Evolutionary conservation across 2,113 vertebrate genomes (phyloP).

Genomic region (Hirundichthys speculiger): DNA sequence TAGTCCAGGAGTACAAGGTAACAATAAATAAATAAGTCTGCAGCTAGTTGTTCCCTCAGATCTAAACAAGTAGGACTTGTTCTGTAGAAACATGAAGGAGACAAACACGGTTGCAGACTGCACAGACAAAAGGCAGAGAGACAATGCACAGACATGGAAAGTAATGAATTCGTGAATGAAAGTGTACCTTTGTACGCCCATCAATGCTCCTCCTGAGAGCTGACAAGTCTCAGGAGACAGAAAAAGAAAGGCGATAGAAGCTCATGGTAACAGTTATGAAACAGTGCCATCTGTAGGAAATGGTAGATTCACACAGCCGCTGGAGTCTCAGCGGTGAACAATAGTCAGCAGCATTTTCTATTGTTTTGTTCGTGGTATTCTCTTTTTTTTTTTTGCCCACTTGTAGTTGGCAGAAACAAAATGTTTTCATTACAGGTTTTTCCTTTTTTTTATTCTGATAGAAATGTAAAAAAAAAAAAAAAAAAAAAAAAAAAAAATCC

Average conservation of each 20-base stretch:
- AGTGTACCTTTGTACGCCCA: conserved; percentile 49
- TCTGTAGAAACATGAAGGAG: conserved; percentile 44
- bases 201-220: conserved; percentile 13
- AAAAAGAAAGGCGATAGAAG: neutral
- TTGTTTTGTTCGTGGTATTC: neutral
- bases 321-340: neutral
- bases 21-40: conserved; percentile 19
- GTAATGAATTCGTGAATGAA: conserved; percentile 51
- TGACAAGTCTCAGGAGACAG: conserved; percentile 13
- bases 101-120: conserved; percentile 44
- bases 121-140: conserved; percentile 34
- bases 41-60: conserved; percentile 3
- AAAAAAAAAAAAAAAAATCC: no score
- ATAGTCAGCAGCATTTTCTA: neutral
- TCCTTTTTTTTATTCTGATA: neutral
- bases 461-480: neutral
- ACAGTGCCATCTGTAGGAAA: conserved; percentile 90
- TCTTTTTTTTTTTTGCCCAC: neutral
- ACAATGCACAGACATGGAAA: conserved; percentile 43
- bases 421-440: neutral
- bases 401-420: neutral
- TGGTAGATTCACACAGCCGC: neutral
- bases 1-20: conserved; percentile 99
- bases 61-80: conserved; percentile 19
- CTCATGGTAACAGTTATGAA: conserved; percentile 68